phyloP scores from a whole-genome alignment of 1,140 invertebrate species.

The Lepidostoma basale region DNA sequence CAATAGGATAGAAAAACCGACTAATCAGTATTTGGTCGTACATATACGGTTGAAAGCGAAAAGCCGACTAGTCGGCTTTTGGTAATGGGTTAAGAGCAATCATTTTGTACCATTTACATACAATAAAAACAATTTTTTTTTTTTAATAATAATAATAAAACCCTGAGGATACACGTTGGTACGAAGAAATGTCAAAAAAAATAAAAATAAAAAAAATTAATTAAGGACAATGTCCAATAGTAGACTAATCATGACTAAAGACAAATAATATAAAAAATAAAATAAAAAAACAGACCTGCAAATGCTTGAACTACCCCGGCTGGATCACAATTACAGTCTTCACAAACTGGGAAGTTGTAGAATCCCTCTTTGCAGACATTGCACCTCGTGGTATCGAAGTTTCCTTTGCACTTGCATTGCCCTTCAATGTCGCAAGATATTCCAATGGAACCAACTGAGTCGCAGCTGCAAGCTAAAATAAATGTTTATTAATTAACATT shows the following conservation, averaged over 20 bases:
- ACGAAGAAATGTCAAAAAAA: not conserved
- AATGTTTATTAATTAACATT: no score
- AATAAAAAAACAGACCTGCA: slow-evolving; percentile 58
- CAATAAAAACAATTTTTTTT: no score
- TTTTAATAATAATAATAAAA: not conserved
- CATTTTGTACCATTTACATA: no score
- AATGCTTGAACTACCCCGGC: slow-evolving; percentile 90
- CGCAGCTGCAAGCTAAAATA: slow-evolving; percentile 87
- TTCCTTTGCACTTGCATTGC: slow-evolving; percentile 83
- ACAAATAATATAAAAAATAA: not conserved
- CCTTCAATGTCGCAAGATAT: slow-evolving; percentile 88
- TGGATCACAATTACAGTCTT: slow-evolving; percentile 98
- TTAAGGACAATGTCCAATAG: no score
- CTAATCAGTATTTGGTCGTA: no score
- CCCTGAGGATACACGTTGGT: not conserved
- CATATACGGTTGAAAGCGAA: no score
- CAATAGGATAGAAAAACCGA: no score
- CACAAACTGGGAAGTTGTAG: slow-evolving; percentile 96
- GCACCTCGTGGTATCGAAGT: slow-evolving; percentile 85
- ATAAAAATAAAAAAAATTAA: not conserved
- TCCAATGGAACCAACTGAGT: slow-evolving; percentile 85
- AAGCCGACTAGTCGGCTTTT: no score
- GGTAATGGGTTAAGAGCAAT: no score
- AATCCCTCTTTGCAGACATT: slow-evolving; percentile 90
- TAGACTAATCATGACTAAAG: no score